Evolutionary conservation across 2,113 vertebrate genomes (phyloP), one percentile per base, ranked within the genome.

Genomic region (Toxotes chatareus): DNA sequence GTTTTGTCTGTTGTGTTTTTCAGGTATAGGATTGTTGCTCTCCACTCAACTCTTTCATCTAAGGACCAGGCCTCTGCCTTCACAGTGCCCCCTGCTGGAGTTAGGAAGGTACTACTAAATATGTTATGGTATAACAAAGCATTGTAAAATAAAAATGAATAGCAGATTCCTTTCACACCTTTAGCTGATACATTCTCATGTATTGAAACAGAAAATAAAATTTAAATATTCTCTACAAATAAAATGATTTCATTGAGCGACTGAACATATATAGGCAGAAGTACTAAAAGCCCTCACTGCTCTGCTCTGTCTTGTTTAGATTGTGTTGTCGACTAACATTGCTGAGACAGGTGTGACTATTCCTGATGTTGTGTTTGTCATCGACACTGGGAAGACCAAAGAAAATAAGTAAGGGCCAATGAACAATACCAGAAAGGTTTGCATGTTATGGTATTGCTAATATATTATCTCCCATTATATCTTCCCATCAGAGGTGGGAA

Each of bases 341-440:
- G 98, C 98, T 23, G 98, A 99, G 90, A 99, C 98, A 0, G 98
- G 98, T 44, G 98, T 99, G 89, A 99, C 98, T 0, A 99, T 99
- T 90, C 98, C 98, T 55, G 98, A 99, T 77, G 97, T 99, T 23
- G 97, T 99, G 73, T 99, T 99, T 85, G 98, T 99, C 86, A 96
- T 99, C 61, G 98, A 99, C 84, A 94, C 96, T 19, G 98, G 98
- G 51, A 97, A 96, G 91, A 99, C 97, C 16, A 99, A 99, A 93
- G 98, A 99, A 94, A 99, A 99, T 71, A 97, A 98, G 98, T 98
- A 92, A 95, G 93, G 1, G 13, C 38, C 34, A 5, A 38, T 51
- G 3, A 62, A 42, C 14, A 0, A n/a, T 3, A 31, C 2, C 61
- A 3, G 8, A 7, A 38, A 17, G 55, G 3, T 67, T 3, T 27